phyloP scores from a whole-genome alignment of 23 tunicate genomes.

The Diplosoma virens region DNA sequence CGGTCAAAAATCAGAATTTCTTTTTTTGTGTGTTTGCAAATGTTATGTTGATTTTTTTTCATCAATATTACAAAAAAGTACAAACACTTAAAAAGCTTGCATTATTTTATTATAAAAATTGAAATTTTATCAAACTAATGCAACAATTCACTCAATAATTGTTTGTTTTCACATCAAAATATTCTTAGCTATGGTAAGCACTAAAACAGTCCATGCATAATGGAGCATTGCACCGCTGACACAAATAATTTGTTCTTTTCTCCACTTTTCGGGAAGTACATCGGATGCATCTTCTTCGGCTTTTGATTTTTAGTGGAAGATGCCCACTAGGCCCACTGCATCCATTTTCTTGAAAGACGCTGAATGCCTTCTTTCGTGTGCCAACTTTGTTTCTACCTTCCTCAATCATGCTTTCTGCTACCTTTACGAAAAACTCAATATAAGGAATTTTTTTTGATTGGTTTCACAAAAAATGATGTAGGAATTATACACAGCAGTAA shows the following conservation, averaged over 20 bases:
- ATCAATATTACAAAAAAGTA: background rate
- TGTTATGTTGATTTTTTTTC: background rate
- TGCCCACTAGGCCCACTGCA: background rate
- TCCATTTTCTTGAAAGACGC: constrained; percentile 13
- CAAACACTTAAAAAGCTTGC: background rate
- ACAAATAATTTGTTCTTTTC: constrained; percentile 4
- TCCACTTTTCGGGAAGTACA: background rate
- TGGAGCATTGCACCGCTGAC: constrained; percentile 1
- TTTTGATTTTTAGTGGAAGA: constrained; percentile 9
- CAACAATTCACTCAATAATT: background rate
- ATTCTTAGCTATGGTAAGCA: background rate
- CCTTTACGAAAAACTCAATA: background rate
- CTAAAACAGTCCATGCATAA: constrained; percentile 1
- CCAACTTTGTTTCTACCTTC: too few relatives aligned
- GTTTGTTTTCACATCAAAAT: background rate
- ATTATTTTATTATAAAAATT: background rate
- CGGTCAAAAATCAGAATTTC: background rate
- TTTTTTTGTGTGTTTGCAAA: background rate
- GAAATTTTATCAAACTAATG: background rate
- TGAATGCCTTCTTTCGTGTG: background rate
- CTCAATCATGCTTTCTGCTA: background rate
- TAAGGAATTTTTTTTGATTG: constrained; percentile 9
- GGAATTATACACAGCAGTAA: background rate
- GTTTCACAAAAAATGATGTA: background rate
- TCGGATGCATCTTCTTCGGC: constrained; percentile 12